phyloP scores from a whole-genome alignment of 2,113 vertebrate genomes.

The Axis porcinus region DNA sequence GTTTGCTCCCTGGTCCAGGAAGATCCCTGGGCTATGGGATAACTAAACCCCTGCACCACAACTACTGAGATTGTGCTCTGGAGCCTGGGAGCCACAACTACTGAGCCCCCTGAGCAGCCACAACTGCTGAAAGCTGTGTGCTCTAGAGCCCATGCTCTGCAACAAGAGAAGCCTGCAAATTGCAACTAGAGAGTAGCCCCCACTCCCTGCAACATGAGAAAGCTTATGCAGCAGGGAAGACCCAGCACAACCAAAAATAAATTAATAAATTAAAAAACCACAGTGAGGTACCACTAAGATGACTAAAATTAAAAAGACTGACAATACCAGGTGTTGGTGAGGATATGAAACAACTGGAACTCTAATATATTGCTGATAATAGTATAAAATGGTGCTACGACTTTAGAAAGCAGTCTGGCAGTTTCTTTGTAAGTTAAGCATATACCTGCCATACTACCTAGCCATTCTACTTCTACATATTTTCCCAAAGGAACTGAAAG shows the following conservation, averaged over 20 bases:
- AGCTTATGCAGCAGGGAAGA: background rate
- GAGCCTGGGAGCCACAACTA: background rate
- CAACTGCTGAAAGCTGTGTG: background rate
- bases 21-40: background rate
- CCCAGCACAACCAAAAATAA: background rate
- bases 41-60: background rate
- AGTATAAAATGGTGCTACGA: background rate
- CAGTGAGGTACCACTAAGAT: background rate
- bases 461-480: background rate
- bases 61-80: background rate
- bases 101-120: background rate
- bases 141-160: background rate
- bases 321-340: background rate
- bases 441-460: background rate
- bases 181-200: background rate
- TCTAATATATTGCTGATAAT: background rate
- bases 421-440: background rate
- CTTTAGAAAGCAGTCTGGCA: background rate
- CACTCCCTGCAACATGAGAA: background rate
- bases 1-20: background rate
- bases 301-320: background rate
- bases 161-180: background rate
- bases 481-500: slow-evolving; percentile 19
- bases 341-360: background rate
- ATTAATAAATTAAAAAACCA: background rate